phyloP scores from a whole-genome alignment of 1,140 invertebrate species.

The Leptinotarsa lineolata region DNA sequence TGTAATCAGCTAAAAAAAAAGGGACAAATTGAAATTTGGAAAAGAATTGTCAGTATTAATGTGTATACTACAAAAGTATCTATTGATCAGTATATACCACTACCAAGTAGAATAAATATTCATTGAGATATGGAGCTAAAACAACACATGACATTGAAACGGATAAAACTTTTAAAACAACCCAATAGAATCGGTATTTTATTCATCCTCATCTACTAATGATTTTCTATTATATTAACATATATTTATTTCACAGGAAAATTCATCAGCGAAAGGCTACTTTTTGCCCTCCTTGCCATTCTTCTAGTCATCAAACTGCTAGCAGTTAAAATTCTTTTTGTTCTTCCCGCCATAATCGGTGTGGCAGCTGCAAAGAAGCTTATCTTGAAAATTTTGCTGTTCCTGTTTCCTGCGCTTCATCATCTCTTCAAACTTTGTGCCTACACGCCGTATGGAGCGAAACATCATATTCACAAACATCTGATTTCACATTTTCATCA shows the following conservation, averaged over 20 bases:
- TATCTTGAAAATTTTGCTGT: slow-evolving; percentile 76
- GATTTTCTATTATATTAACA: too few relatives aligned
- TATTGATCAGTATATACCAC: too few relatives aligned
- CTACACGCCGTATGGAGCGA: slow-evolving; percentile 74
- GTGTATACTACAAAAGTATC: too few relatives aligned
- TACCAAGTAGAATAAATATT: too few relatives aligned
- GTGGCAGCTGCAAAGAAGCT: slow-evolving; percentile 81
- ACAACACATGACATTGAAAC: too few relatives aligned
- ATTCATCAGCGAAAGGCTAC: slow-evolving; percentile 73
- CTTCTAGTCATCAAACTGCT: slow-evolving; percentile 79
- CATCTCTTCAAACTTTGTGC: slow-evolving; percentile 84
- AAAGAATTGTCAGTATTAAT: too few relatives aligned
- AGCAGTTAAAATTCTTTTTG: slow-evolving; percentile 75
- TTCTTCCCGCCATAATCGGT: slow-evolving; percentile 74
- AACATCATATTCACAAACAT: slow-evolving; percentile 81
- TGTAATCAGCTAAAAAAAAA: too few relatives aligned
- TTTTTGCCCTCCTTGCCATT: slow-evolving; percentile 73
- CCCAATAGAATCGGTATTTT: too few relatives aligned
- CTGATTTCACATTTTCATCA: slow-evolving; percentile 67
- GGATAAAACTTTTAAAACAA: too few relatives aligned
- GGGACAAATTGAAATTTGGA: too few relatives aligned
- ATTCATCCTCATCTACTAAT: too few relatives aligned
- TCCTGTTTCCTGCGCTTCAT: slow-evolving; percentile 78
- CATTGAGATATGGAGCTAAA: too few relatives aligned
- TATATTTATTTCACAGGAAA: slow-evolving; percentile 66